A percentile compares a stretch with the other conserved stretches of the same genome.
phyloP scores from a whole-genome alignment of 2,797 vertebrate species.

The Tinamus major region DNA sequence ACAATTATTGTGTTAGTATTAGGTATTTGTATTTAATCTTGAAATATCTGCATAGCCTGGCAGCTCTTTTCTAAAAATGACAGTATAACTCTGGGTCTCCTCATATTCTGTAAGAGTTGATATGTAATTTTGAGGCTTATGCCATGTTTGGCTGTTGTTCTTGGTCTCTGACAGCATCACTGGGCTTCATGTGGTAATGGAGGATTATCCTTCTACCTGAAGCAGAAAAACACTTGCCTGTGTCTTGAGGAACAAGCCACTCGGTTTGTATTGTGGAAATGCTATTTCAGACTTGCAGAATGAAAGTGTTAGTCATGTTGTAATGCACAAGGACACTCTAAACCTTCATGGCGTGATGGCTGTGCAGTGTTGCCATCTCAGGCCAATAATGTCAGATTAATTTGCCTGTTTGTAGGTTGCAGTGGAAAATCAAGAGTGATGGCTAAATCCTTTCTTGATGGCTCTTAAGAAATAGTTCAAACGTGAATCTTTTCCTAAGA shows the following conservation, averaged over 20 bases:
- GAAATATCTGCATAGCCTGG: not conserved
- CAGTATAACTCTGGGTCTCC: not conserved
- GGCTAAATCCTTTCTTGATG: not conserved
- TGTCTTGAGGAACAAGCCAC: not conserved
- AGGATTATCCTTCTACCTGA: not conserved
- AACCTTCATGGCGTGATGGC: not conserved
- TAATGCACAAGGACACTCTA: not conserved
- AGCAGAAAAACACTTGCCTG: not conserved
- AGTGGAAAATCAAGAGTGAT: not conserved
- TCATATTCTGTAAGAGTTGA: not conserved
- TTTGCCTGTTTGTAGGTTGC: not conserved
- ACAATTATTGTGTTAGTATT: not conserved
- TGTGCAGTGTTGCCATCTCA: not conserved
- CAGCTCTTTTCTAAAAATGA: not conserved
- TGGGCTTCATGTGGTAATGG: not conserved
- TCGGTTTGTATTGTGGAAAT: not conserved
- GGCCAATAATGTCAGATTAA: not conserved
- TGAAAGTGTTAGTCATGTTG: not conserved
- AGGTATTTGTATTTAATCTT: too few species aligned
- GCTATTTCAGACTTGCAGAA: not conserved
- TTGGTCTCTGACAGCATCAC: not conserved
- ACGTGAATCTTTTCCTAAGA: not conserved
- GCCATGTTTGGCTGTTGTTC: not conserved
- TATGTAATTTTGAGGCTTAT: not conserved
- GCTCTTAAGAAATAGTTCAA: not conserved